Conservation (phyloP, 2,888 invertebrate genomes). For the Ornithoptera alexandrae region DNA sequence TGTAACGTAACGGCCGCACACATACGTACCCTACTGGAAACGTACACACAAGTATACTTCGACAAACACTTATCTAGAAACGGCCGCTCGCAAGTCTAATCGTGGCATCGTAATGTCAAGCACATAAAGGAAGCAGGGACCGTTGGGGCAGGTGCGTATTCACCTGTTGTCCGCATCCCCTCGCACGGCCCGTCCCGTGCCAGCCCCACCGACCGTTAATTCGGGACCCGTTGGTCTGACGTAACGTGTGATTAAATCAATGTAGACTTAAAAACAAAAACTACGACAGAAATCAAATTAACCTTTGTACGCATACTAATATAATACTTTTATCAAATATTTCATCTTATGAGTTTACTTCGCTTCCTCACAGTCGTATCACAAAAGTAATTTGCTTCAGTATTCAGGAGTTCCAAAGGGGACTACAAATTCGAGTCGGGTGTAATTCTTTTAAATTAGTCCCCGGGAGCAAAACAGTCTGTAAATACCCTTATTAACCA, state of each 20-base stretch:
- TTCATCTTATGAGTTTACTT: no score
- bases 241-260: slow-evolving; percentile 55
- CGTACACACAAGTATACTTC: neutral
- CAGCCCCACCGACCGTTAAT: slow-evolving; percentile 62
- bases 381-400: no score
- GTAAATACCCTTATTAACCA: no score
- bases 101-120: slow-evolving; percentile 69
- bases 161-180: slow-evolving; percentile 65
- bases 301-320: neutral
- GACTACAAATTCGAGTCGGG: no score
- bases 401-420: no score
- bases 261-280: slow-evolving; percentile 22
- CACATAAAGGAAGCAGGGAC: slow-evolving; percentile 63
- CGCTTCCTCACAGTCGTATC: no score
- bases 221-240: slow-evolving; percentile 45
- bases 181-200: slow-evolving; percentile 30
- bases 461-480: no score
- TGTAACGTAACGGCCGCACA: neutral
- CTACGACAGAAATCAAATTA: neutral
- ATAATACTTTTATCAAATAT: neutral
- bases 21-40: neutral
- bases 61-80: slow-evolving; percentile 33
- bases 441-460: no score
- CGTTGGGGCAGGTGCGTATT: slow-evolving; percentile 68
- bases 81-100: slow-evolving; percentile 49